Percentiles rank a stretch among this genome's conserved stretches.
These are phyloP conservation scores for Albula goreensis DNA, from an alignment of 2,113 vertebrate species.

Conservation along the genomic window DNA sequence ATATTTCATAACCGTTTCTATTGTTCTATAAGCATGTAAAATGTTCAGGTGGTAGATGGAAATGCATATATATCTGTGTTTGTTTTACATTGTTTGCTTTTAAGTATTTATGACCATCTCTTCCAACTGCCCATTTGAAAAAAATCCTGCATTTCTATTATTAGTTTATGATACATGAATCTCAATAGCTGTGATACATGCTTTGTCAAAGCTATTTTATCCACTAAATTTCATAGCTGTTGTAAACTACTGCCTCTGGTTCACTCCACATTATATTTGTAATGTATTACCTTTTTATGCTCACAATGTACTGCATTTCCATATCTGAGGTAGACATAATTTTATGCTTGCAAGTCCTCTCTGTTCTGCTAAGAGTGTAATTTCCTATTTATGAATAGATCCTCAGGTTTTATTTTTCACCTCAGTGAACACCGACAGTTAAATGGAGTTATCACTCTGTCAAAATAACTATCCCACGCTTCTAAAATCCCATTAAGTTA, in stretches of 20 bases:
- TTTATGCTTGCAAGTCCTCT: constrained; percentile 18
- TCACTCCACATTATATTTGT: constrained; percentile 16
- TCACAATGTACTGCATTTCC: constrained; percentile 26
- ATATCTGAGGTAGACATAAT: constrained; percentile 20
- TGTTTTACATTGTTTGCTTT: too few relatives aligned
- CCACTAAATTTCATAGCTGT: constrained; percentile 27
- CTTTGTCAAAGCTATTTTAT: constrained; percentile 20
- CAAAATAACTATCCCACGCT: constrained; percentile 32
- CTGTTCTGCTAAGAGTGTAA: constrained; percentile 24
- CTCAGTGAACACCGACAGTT: constrained; percentile 22
- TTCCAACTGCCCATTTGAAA: not conserved
- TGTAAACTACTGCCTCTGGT: constrained; percentile 11
- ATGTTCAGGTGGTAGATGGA: too few relatives aligned
- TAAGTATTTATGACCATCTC: constrained; percentile 6
- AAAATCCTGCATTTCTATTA: not conserved
- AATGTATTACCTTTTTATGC: constrained; percentile 30
- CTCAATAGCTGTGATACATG: not conserved
- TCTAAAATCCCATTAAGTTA: constrained; percentile 44
- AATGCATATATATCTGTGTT: too few relatives aligned
- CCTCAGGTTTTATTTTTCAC: constrained; percentile 29
- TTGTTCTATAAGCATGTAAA: too few relatives aligned
- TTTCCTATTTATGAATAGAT: constrained; percentile 36
- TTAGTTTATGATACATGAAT: constrained; percentile 4
- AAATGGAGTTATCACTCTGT: constrained; percentile 36
- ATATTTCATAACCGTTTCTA: too few relatives aligned